These are phyloP conservation scores for Charina bottae DNA, from an alignment of 2,113 vertebrate genomes.

Conservation along the genomic window DNA sequence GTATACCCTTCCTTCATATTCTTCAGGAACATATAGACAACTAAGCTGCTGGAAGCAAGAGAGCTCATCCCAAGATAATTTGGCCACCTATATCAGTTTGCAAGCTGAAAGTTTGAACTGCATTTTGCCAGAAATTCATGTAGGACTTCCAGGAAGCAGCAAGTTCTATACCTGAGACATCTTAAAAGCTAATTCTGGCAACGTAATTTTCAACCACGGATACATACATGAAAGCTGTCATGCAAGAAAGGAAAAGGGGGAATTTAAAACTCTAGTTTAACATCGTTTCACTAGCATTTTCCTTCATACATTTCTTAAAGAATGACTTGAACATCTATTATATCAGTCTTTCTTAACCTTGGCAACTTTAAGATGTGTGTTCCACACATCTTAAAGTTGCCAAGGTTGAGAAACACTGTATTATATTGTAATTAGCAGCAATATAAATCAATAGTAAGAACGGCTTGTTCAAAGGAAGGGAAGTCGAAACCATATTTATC, in stretches of 20 bases:
- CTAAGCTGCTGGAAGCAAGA: background rate
- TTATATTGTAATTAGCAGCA: conserved; percentile 4
- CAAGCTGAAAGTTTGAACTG: conserved; percentile 1
- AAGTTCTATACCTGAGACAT: background rate
- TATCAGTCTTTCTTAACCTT: no score
- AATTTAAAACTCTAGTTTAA: background rate
- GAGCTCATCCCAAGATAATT: background rate
- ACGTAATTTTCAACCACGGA: background rate
- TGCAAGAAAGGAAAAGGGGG: background rate
- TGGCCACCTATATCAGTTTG: background rate
- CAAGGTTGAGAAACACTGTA: no score
- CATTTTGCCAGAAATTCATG: conserved; percentile 10
- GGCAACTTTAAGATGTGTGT: no score
- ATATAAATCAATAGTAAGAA: background rate
- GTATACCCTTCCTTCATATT: background rate
- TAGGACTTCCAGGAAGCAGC: background rate
- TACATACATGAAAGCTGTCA: background rate
- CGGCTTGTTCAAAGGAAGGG: background rate
- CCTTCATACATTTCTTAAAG: background rate
- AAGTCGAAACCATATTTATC: background rate
- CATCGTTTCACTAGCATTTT: background rate
- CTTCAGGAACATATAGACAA: background rate
- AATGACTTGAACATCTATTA: background rate
- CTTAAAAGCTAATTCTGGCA: background rate
- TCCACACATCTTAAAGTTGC: no score